Conservation (phyloP, 2,797 vertebrate genomes). For the Heteromormyrus szaboi region DNA sequence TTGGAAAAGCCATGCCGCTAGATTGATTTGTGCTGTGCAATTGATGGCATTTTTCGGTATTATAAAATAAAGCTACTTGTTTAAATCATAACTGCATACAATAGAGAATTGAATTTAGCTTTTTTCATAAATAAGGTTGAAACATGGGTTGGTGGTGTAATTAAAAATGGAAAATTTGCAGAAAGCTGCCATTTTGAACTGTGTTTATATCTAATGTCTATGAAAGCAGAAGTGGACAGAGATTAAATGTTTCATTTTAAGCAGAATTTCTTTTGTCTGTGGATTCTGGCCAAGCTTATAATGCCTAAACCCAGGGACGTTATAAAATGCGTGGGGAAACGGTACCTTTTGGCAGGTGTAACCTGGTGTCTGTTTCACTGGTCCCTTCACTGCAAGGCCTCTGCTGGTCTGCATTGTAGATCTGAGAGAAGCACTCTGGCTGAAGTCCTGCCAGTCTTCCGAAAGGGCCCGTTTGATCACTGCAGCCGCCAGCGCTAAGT, state of each 20-base stretch:
- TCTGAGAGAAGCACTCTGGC: background rate
- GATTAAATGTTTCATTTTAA: background rate
- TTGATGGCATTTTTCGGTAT: background rate
- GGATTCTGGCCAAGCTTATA: background rate
- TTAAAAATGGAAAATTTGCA: background rate
- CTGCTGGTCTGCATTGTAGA: constrained; percentile 4
- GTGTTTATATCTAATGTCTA: background rate
- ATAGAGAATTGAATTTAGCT: background rate
- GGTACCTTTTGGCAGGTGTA: background rate
- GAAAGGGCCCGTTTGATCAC: constrained; percentile 20
- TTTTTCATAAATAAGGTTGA: background rate
- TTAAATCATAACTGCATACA: background rate
- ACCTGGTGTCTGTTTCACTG: background rate
- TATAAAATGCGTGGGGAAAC: background rate
- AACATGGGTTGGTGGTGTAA: background rate
- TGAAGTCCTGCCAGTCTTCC: constrained; percentile 14
- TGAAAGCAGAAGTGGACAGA: background rate
- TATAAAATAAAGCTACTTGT: background rate
- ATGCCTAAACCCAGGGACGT: background rate
- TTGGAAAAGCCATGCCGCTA: background rate
- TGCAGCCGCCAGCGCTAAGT: background rate
- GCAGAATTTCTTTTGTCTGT: background rate
- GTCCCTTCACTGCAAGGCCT: background rate
- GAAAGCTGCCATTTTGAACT: background rate
- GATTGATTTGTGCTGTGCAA: background rate